Percentiles rank a stretch among this genome's conserved stretches.
phyloP scores from a whole-genome alignment of 2,797 vertebrate genomes.

The Hypotaenidia philippensis region DNA sequence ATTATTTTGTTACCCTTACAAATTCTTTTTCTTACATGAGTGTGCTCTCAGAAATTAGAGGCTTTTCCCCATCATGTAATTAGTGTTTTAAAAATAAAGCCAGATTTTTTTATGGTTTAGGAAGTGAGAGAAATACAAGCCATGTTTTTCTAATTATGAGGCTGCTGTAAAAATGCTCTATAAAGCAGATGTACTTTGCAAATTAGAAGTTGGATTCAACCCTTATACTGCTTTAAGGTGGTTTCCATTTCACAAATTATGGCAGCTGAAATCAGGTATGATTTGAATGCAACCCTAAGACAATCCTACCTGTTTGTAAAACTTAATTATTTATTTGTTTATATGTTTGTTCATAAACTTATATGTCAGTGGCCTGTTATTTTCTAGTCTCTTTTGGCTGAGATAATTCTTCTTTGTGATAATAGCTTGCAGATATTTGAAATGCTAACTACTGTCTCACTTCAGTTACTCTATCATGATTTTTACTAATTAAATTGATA shows the following conservation, averaged over 20 bases:
- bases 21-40: constrained; percentile 53
- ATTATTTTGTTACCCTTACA: constrained; percentile 44
- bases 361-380: neutral
- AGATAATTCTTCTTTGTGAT: constrained; percentile 33
- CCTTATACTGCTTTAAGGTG: constrained; percentile 40
- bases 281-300: constrained; percentile 27
- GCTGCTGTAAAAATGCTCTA: constrained; percentile 62
- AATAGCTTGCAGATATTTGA: constrained; percentile 42
- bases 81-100: constrained; percentile 74
- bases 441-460: constrained; percentile 11
- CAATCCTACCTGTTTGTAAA: neutral
- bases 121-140: constrained; percentile 58
- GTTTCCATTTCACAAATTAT: constrained; percentile 24
- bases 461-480: constrained; percentile 7
- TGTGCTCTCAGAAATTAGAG: constrained; percentile 60
- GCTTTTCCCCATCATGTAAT: constrained; percentile 51
- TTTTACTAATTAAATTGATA: neutral
- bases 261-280: constrained; percentile 40
- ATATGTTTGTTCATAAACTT: neutral
- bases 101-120: constrained; percentile 32
- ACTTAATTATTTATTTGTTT: neutral
- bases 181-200: constrained; percentile 74
- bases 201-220: constrained; percentile 67
- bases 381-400: constrained; percentile 5
- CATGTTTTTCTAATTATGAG: constrained; percentile 72